Evolutionary conservation across 1,140 invertebrate genomes (phyloP), one percentile per base, ranked within the genome.

Genomic region (Nephotettix cincticeps): DNA sequence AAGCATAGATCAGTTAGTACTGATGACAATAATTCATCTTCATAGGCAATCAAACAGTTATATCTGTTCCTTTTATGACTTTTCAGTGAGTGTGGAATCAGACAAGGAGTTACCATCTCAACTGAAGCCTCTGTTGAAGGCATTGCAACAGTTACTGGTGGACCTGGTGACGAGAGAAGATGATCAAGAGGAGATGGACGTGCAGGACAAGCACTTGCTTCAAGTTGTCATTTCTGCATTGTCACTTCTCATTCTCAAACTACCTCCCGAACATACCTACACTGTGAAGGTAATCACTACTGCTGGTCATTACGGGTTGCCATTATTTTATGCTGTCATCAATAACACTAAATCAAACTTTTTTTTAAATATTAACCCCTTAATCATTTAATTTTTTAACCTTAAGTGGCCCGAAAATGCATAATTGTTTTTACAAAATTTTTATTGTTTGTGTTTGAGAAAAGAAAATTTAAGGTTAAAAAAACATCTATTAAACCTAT

Each of bases 81-180:
- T 40, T 40, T 40, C 29, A 67, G 65, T 45, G 1, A 54, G 36
- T 9, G 14, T 70, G 29, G 6, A 19, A 27, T 61, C 21, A 14
- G 69, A 70, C 11, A 56, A 29, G 11, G 69, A 56, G 0, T 43
- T 70, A 25, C 17, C 29, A 9, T 17, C 14, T 0, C 69, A 63
- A 30, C 13, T 70, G 54, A 70, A 70, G 54, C 69, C 69, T 13
- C 13, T 70, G 9, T n/a, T 70, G 3, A 58, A 40, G 27, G 32
- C 32, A 36, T 43, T 40, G 11, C 29, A 61, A 19, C 29, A 61
- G 40, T 29, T 70, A 11, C 56, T 70, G 19, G 69, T 40, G 0
- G 69, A 70, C 11, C 17, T 32, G n/a, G 74, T 72, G 23, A 68
- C 17, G 3, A 71, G 73, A 4, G 69, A 73, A 32, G 71, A 72